Conservation (phyloP, 2,888 invertebrate species). For the Ectemnius lituratus region DNA sequence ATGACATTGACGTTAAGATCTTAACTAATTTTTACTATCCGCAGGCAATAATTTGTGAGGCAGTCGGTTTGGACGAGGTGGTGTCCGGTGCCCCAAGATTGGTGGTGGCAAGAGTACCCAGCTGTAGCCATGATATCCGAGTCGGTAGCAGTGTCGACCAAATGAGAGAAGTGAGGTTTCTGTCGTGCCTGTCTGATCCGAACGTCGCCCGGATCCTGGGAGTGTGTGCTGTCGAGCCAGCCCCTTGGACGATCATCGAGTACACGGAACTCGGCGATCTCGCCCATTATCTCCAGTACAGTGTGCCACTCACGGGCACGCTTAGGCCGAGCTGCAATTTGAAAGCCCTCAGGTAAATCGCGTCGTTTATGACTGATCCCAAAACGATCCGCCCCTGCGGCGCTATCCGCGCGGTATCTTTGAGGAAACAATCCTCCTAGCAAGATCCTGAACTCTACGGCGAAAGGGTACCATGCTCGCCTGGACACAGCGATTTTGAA, state of each 20-base stretch:
- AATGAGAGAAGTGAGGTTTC: slow-evolving; percentile 84
- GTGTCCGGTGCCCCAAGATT: slow-evolving; percentile 78
- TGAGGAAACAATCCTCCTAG: slow-evolving; percentile 5
- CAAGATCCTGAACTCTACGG: neutral
- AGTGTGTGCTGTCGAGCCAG: slow-evolving; percentile 79
- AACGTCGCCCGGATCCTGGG: slow-evolving; percentile 84
- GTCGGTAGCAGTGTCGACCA: slow-evolving; percentile 77
- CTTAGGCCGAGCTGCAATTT: slow-evolving; percentile 74
- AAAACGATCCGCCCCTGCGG: slow-evolving; percentile 15
- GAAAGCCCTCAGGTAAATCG: slow-evolving; percentile 74
- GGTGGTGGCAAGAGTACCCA: slow-evolving; percentile 80
- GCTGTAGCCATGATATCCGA: slow-evolving; percentile 75
- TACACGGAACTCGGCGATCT: slow-evolving; percentile 88
- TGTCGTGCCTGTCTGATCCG: slow-evolving; percentile 84
- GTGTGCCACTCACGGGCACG: slow-evolving; percentile 74
- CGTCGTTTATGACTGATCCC: slow-evolving; percentile 24
- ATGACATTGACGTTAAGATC: no score
- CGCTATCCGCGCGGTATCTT: neutral
- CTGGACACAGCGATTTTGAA: neutral
- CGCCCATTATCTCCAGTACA: slow-evolving; percentile 82
- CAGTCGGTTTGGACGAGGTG: slow-evolving; percentile 79
- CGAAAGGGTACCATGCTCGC: no score
- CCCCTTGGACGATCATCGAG: slow-evolving; percentile 85
- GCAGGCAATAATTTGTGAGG: slow-evolving; percentile 81
- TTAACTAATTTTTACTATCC: slow-evolving; percentile 63